Evolutionary conservation across 1,140 invertebrate species (phyloP), one percentile per base, ranked within the genome.

Genomic region (Sarcophaga peregrina): DNA sequence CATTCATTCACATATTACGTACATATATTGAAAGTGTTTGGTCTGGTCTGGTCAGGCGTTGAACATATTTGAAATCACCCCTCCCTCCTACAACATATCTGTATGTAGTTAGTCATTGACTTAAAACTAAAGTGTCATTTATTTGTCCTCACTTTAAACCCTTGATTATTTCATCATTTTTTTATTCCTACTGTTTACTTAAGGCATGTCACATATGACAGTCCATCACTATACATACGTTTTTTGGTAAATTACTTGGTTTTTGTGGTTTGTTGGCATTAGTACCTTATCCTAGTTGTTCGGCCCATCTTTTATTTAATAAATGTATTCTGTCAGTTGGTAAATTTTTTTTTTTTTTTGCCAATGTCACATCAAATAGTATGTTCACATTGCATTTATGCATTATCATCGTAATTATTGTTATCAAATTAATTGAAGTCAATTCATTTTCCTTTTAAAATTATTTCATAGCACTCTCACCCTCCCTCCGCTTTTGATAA

Each of bases 331-430:
- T 46, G 73, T 75, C 75, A 78, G 74, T 47, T 76, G n/a, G 45
- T 11, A 13, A 74, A 46, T 74, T 74, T 74, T 20, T 3, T 78
- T 52, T 50, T 13, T 52, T 9, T 78, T 78, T 78, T 78, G 75
- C 75, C 75, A 78, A 78, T 78, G 75, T 46, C 75, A 52, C 25
- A 20, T 52, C 37, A 50, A 78, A 78, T 52, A 50, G 48, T 45
- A 50, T 50, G 75, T 78, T 78, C 47, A 78, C 50, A 78, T 50
- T 78, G 75, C 75, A 78, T 52, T 78, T 78, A 78, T 78, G 75
- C 75, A 78, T 78, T 78, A 78, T 78, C 75, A 78, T 78, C 13
- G 47, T 62, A 81, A 81, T 81, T 81, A 47, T 81, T 54, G 80
- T 81, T 81, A 72, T 81, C 54, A 81, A 81, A 81, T 45, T 81